These are phyloP conservation scores for Daboia siamensis DNA, from an alignment of 2,113 vertebrate species.

Conservation along the genomic window DNA sequence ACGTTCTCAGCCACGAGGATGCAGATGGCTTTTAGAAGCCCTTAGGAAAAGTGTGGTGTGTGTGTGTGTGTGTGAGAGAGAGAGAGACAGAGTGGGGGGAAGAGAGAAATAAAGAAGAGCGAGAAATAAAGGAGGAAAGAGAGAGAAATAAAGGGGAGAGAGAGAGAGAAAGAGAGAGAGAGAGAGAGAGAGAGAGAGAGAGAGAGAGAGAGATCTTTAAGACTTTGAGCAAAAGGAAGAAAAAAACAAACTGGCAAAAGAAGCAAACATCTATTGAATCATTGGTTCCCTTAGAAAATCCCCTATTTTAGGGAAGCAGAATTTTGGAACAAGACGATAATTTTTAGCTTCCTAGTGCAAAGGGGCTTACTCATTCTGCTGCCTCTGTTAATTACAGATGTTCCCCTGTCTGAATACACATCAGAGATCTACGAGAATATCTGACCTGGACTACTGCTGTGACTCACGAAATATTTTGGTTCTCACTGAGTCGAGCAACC, in stretches of 20 bases:
- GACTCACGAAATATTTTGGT: neutral
- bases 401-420: neutral
- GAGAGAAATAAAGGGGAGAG: too few species aligned
- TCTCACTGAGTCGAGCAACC: neutral
- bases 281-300: neutral
- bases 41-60: too few species aligned
- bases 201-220: too few species aligned
- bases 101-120: too few species aligned
- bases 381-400: neutral
- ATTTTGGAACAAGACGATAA: neutral
- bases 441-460: neutral
- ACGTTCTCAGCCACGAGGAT: too few species aligned
- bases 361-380: neutral
- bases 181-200: too few species aligned
- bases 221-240: neutral
- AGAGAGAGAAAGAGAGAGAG: too few species aligned
- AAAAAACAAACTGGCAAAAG: neutral
- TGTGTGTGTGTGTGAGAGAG: too few species aligned
- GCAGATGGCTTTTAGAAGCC: too few species aligned
- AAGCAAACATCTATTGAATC: neutral
- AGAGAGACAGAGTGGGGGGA: too few species aligned
- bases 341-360: neutral
- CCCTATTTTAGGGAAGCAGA: neutral
- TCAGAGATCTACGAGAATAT: conserved; percentile 7
- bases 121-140: too few species aligned